Evolutionary conservation across 2,888 invertebrate species (phyloP).

Genomic region (Cantharis nigra): DNA sequence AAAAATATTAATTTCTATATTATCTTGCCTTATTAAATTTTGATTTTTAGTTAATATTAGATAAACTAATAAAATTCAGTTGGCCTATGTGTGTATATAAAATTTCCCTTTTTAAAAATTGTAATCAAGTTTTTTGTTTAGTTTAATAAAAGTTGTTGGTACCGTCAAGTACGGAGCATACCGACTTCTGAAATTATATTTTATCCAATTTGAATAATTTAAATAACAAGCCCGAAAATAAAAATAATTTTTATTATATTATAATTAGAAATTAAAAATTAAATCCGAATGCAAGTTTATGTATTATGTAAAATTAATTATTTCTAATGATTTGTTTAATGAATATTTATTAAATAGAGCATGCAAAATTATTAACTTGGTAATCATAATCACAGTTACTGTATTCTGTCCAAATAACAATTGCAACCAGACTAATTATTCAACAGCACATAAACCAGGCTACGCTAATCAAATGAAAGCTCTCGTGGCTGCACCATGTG

Average conservation of each 20-base stretch:
- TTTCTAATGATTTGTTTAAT: constrained; percentile 2
- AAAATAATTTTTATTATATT: not conserved
- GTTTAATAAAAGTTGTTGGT: not conserved
- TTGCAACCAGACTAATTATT: constrained; percentile 21
- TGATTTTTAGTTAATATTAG: too few species aligned
- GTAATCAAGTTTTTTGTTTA: not conserved
- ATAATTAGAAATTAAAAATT: not conserved
- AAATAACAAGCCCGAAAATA: not conserved
- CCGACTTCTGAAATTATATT: not conserved
- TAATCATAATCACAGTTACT: constrained; percentile 17
- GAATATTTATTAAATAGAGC: constrained; percentile 2
- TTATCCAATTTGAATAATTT: not conserved
- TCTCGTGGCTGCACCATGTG: constrained; percentile 26
- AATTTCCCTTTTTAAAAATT: not conserved
- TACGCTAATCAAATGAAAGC: constrained; percentile 26
- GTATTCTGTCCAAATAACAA: constrained; percentile 20
- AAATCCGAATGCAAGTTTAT: not conserved
- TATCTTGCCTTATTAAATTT: too few species aligned
- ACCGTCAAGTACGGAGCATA: not conserved
- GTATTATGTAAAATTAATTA: not conserved
- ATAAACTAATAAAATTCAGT: too few species aligned
- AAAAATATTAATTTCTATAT: too few species aligned
- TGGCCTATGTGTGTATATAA: too few species aligned
- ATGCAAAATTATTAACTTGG: constrained; percentile 7
- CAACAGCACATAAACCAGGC: constrained; percentile 22